Percentiles rank a stretch among this genome's conserved stretches.
phyloP scores from a whole-genome alignment of 1,140 invertebrate species.

The Drosophila aff. region DNA sequence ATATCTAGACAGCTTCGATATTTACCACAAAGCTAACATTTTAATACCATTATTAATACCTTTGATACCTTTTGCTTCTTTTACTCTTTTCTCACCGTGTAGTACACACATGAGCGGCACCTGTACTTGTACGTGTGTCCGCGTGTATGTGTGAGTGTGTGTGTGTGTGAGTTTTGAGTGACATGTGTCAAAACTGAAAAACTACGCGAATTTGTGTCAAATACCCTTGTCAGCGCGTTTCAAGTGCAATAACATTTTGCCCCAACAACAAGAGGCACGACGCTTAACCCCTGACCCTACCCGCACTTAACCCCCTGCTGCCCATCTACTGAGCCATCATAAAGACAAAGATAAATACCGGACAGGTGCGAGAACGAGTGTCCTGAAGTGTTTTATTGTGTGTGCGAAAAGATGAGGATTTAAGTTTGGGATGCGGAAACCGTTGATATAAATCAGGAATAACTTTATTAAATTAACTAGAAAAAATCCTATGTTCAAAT shows the following conservation, averaged over 20 bases:
- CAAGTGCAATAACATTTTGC: slow-evolving; percentile 65
- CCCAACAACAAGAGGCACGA: slow-evolving; percentile 17
- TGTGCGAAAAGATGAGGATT: not conserved
- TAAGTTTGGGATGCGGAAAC: not conserved
- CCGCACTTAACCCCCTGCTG: not conserved
- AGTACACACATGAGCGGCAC: slow-evolving; percentile 11
- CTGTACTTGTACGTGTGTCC: not conserved
- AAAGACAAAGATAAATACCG: slow-evolving; percentile 50
- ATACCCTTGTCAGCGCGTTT: slow-evolving; percentile 79
- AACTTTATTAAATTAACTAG: not conserved
- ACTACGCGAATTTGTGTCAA: slow-evolving; percentile 83
- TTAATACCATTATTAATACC: too few species aligned
- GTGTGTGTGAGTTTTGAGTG: slow-evolving; percentile 63
- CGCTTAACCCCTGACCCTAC: slow-evolving; percentile 7
- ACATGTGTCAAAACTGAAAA: slow-evolving; percentile 83
- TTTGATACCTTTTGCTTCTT: too few species aligned
- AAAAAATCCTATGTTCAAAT: not conserved
- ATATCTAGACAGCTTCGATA: too few species aligned
- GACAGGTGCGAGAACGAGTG: slow-evolving; percentile 31
- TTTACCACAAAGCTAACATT: too few species aligned
- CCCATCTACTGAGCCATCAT: slow-evolving; percentile 18
- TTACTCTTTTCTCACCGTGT: not conserved
- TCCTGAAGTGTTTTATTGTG: slow-evolving; percentile 1
- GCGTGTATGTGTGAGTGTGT: slow-evolving; percentile 28
- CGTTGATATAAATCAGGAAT: not conserved